These are phyloP conservation scores for Apis florea DNA, from an alignment of 1,140 invertebrate genomes.

Conservation along the genomic window DNA sequence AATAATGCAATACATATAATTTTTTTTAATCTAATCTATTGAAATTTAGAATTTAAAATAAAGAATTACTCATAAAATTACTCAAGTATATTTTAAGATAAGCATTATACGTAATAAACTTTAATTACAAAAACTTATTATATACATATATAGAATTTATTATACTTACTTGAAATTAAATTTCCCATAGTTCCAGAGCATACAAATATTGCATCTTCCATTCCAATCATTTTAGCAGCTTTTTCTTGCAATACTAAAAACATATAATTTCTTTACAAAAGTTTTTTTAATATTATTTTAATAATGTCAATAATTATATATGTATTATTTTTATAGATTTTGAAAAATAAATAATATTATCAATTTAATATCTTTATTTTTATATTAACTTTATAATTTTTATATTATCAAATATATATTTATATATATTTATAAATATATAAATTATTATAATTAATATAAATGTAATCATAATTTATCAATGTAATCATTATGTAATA, in stretches of 20 bases:
- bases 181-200: slow-evolving; percentile 97
- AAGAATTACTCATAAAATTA: neutral
- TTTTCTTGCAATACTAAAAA: slow-evolving; percentile 86
- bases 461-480: too few species aligned
- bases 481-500: neutral
- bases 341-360: neutral
- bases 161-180: slow-evolving; percentile 90
- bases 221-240: slow-evolving; percentile 89
- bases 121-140: neutral
- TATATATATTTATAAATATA: too few species aligned
- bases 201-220: slow-evolving; percentile 94
- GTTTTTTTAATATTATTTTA: neutral
- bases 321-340: neutral
- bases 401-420: too few species aligned
- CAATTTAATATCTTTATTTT: neutral
- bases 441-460: too few species aligned
- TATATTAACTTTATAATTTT: neutral
- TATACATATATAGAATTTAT: neutral
- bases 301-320: neutral
- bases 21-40: neutral
- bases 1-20: too few species aligned
- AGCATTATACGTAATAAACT: neutral
- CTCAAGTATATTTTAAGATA: neutral
- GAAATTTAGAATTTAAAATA: neutral
- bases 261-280: slow-evolving; percentile 25